Evolutionary conservation across 1,140 invertebrate species (phyloP).

Genomic region (Idris sp.): DNA sequence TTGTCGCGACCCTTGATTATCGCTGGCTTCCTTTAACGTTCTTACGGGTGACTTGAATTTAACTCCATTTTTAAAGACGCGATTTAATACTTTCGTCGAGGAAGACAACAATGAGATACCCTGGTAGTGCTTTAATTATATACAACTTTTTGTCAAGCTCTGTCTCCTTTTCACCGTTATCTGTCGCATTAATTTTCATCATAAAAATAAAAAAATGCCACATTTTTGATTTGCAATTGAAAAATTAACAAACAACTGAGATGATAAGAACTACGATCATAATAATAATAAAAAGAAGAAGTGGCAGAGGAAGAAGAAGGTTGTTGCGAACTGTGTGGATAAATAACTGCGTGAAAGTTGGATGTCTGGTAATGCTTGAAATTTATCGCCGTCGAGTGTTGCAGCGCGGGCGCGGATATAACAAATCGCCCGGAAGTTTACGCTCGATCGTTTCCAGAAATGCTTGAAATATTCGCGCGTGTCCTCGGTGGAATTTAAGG

Average conservation of each 20-base stretch:
- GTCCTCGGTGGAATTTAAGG: conserved; percentile 43
- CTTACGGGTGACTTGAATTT: conserved; percentile 59
- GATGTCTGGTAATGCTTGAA: conserved; percentile 53
- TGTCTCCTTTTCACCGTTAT: conserved; percentile 18
- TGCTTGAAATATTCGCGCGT: conserved; percentile 51
- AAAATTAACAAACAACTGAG: conserved; percentile 28
- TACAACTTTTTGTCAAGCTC: conserved; percentile 38
- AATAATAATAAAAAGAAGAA: too few relatives aligned
- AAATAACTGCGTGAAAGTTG: conserved; percentile 56
- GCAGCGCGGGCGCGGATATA: conserved; percentile 53
- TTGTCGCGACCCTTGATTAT: conserved; percentile 66
- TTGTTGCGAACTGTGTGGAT: conserved; percentile 7
- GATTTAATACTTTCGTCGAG: conserved; percentile 52
- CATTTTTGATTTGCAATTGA: conserved; percentile 42
- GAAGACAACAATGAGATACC: conserved; percentile 48
- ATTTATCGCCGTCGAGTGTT: conserved; percentile 57
- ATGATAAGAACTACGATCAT: not conserved
- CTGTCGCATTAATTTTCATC: conserved; percentile 48
- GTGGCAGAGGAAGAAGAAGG: not conserved
- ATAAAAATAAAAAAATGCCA: conserved; percentile 29
- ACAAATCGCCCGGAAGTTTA: conserved; percentile 64
- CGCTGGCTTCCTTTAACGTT: conserved; percentile 45
- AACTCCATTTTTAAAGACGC: conserved; percentile 61
- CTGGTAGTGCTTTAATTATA: conserved; percentile 48
- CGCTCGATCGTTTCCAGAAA: conserved; percentile 59